A percentile compares a stretch with the other conserved stretches of the same genome.
phyloP scores from a whole-genome alignment of 2,888 invertebrate species.

The Scelioninae gen. 2 region DNA sequence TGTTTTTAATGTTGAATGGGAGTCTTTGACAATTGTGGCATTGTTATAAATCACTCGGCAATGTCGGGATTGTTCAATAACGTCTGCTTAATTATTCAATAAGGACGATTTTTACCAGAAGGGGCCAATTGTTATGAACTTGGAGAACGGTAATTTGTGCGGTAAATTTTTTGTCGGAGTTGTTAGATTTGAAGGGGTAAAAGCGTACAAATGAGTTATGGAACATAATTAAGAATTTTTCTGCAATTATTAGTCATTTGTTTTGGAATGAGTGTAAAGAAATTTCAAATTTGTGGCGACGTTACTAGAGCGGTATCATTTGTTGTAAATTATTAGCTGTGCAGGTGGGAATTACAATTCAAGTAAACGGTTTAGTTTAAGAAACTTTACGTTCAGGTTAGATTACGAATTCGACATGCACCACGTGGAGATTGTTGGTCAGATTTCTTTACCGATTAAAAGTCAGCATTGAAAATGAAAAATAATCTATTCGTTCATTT shows the following conservation, averaged over 20 bases:
- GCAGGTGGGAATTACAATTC: slow-evolving; percentile 29
- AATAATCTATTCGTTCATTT: too few species aligned
- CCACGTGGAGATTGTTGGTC: slow-evolving; percentile 22
- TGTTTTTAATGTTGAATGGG: slow-evolving; percentile 4
- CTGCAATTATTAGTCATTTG: slow-evolving; percentile 10
- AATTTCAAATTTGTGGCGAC: slow-evolving; percentile 14
- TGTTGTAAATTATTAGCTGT: slow-evolving; percentile 12
- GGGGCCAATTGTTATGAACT: too few species aligned
- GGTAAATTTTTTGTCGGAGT: too few species aligned
- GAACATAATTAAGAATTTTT: slow-evolving; percentile 6
- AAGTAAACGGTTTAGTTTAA: slow-evolving; percentile 41
- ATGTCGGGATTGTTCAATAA: slow-evolving; percentile 11
- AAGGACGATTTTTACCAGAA: too few species aligned
- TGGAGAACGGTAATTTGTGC: too few species aligned
- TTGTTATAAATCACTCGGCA: slow-evolving; percentile 6
- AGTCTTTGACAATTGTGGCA: slow-evolving; percentile 7
- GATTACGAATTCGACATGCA: slow-evolving; percentile 3
- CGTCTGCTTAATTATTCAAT: background rate
- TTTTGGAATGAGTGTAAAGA: slow-evolving; percentile 18
- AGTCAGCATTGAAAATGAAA: background rate
- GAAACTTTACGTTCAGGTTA: slow-evolving; percentile 27
- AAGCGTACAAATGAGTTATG: background rate
- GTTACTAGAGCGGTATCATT: slow-evolving; percentile 22
- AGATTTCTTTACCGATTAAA: slow-evolving; percentile 12
- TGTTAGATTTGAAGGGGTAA: slow-evolving; percentile 4